Base-by-base conservation (phyloP, 2,797 vertebrate species). In the Limnodromus scolopaceus region DNA sequence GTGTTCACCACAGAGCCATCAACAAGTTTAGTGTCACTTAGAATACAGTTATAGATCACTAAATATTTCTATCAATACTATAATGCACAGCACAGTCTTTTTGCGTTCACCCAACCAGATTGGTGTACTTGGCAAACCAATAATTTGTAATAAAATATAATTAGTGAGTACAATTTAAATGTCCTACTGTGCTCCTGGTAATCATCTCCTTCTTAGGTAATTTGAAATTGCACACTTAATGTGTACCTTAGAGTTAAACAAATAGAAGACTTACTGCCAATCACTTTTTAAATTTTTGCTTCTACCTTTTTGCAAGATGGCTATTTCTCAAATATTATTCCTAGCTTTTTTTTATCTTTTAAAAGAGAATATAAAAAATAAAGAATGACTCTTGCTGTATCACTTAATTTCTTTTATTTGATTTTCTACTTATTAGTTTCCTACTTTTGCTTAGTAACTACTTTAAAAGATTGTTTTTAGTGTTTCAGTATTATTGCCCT, bases 1-100 rank as follows among this genome's bases (percentile, higher is more conserved):
- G 43, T 46, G 80, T 71, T 94, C 87, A 53, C 85, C 80, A 24
- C 94, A 90, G 82, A 95, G 61, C 12, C 55, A 92, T 65, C 82
- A 87, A 83, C 90, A 58, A 86, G 64, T 49, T 41, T 66, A 57
- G 23, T 48, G 71, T 51, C 69, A 63, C 69, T 61, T 41, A 63
- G 54, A 72, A 72, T 53, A 51, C 4, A 7, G 25, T 30, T 76
- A 68, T 5, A 88, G 72, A 82, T 55, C 54, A 49, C 38, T 58
- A 84, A 88, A 80, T 71, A 82, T 87, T 92, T 83, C 57, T 69
- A 30, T 43, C 81, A 34, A 55, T 87, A n/a, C 24, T 43, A 4
- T 27, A 85, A 68, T 10, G 2, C 43, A 54, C 27, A 54, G 39
- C 8, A 24, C 23, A 68, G 9, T 27, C 14, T 46, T 51, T 51